Conservation (phyloP, 1,140 invertebrate species). For the Cydia fagiglandana region DNA sequence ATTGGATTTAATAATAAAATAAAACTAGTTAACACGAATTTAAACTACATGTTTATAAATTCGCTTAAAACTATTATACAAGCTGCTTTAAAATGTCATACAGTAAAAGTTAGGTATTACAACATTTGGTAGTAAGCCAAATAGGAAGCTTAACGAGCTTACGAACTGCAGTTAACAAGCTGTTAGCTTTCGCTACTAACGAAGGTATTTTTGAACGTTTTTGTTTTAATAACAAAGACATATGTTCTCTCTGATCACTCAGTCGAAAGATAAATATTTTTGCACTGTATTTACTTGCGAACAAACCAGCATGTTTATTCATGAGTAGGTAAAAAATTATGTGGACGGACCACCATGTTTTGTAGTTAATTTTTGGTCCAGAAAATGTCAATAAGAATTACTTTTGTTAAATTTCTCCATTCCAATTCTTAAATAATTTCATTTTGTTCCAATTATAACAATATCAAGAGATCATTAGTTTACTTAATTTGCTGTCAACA, state of each 20-base stretch:
- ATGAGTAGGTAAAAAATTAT: background rate
- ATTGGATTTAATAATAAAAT: too few species aligned
- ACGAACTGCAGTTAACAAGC: constrained; percentile 21
- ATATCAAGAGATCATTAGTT: too few species aligned
- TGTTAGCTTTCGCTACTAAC: constrained; percentile 20
- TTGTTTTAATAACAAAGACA: background rate
- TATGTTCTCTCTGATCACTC: background rate
- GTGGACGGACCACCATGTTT: background rate
- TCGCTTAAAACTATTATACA: background rate
- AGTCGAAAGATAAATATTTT: constrained; percentile 1
- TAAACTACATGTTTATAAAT: background rate
- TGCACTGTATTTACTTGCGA: background rate
- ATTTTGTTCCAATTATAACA: too few species aligned
- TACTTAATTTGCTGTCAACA: too few species aligned
- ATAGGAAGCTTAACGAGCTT: constrained; percentile 18
- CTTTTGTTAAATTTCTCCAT: too few species aligned
- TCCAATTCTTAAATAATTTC: too few species aligned
- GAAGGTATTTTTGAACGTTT: constrained; percentile 7
- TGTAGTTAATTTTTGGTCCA: too few species aligned
- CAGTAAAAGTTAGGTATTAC: constrained; percentile 10
- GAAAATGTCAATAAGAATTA: too few species aligned
- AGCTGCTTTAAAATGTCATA: background rate
- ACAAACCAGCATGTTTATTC: background rate
- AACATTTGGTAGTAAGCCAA: constrained; percentile 1
- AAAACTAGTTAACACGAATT: background rate